Evolutionary conservation across 2,797 vertebrate genomes (phyloP).

Genomic region (Hybognathus amarus): DNA sequence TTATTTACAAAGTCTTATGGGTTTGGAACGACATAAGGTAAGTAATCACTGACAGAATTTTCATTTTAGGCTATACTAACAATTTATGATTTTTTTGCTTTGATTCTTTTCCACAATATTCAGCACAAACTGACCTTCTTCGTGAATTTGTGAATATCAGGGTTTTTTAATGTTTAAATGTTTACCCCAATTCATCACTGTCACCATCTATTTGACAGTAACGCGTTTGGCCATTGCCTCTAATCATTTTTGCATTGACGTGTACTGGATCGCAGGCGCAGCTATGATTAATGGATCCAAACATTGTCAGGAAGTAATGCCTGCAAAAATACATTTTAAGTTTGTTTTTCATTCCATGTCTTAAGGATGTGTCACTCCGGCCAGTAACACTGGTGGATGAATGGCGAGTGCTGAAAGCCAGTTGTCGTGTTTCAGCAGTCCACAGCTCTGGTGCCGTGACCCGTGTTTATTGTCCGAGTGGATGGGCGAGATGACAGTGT

Average conservation of each 20-base stretch:
- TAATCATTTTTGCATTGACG: conserved; percentile 30
- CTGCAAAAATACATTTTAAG: conserved; percentile 66
- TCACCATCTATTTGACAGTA: conserved; percentile 42
- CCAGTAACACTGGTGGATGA: conserved; percentile 57
- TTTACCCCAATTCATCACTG: conserved; percentile 52
- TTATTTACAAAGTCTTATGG: too few species aligned
- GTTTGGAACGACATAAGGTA: too few species aligned
- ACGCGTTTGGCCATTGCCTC: conserved; percentile 13
- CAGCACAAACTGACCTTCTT: not conserved
- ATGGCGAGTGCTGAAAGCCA: conserved; percentile 65
- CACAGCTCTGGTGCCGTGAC: conserved; percentile 66
- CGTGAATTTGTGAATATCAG: not conserved
- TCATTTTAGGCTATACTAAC: too few species aligned
- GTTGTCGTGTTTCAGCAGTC: conserved; percentile 62
- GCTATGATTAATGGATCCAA: conserved; percentile 35
- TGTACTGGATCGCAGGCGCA: not conserved
- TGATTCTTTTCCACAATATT: not conserved
- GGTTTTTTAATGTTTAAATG: conserved; percentile 8
- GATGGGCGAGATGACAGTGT: conserved; percentile 79
- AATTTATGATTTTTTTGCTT: not conserved
- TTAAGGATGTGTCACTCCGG: conserved; percentile 56
- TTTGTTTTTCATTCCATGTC: conserved; percentile 48
- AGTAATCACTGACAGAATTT: too few species aligned
- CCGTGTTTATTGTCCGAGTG: conserved; percentile 76
- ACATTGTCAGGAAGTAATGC: conserved; percentile 28